Base-by-base conservation (phyloP, 1,140 invertebrate genomes). In the Neodiprion fabricii region DNA sequence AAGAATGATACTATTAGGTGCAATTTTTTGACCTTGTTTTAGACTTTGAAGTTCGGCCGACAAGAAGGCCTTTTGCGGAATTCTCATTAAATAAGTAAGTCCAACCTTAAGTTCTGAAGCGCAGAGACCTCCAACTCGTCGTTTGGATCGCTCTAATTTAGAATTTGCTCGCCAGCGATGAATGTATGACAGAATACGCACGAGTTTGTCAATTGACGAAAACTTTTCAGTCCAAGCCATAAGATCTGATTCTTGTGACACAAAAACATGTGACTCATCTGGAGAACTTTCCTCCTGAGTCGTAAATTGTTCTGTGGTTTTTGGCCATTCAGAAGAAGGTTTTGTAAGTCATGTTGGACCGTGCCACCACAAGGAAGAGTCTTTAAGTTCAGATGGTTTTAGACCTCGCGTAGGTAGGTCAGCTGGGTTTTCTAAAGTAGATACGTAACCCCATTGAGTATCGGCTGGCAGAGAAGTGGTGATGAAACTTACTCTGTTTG, bases 51-150 rank as follows among this genome's bases (percentile, higher is more conserved):
- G 77, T 71, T 84, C 81, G 48, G 78, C 53, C 1, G 21, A 10
- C 73, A 84, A 84, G n/a, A 9, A 11, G 73, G 67, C 48, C 48
- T 61, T 21, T 73, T 82, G 82, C 5, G 47, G 50, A 14, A 76
- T 9, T 71, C 72, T 73, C 3, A 77, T 66, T 28, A 77, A 12
- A 7, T 17, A 28, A 10, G 1, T 67, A 11, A n/a, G 9, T 12
- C 73, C 70, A 12, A 65, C 1, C 8, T 21, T n/a, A 12, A 75
- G n/a, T 72, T 75, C 73, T 21, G 40, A 14, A 0, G 53, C 53
- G 61, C 50, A 17, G 8, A 75, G 28, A n/a, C 47, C 67, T 28
- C 73, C 73, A 7, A 9, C 17, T 17, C 17, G 17, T 17, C 17
- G 14, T 12, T 49, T 74, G 12, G 48, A 40, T 5, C 49, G 40